Conservation (phyloP, 1,140 invertebrate species). For the Drosophila bipectinata region DNA sequence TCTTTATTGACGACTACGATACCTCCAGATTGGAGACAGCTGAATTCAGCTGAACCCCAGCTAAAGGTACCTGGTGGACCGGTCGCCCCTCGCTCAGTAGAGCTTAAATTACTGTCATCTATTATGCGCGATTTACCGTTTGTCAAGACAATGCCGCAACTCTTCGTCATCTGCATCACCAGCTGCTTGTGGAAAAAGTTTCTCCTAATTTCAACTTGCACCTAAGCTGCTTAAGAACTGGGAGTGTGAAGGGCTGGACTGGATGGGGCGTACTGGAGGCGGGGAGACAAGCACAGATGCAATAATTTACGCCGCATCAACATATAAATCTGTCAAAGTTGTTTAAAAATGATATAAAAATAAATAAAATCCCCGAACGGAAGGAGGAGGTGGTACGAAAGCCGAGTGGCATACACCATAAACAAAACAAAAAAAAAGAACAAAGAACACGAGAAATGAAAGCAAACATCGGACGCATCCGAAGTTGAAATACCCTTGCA, state of each 20-base stretch:
- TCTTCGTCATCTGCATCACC: constrained; percentile 16
- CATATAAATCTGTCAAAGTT: constrained; percentile 76
- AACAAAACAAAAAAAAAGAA: constrained; percentile 41
- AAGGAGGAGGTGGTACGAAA: constrained; percentile 17
- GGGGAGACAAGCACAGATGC: constrained; percentile 41
- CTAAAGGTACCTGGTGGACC: not conserved
- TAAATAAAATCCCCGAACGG: constrained; percentile 67
- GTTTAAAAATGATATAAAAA: constrained; percentile 75
- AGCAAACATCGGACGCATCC: too few relatives aligned
- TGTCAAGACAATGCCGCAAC: constrained; percentile 11
- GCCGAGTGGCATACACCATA: constrained; percentile 15
- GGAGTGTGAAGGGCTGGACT: too few relatives aligned
- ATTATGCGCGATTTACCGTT: constrained; percentile 56
- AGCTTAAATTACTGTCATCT: constrained; percentile 58
- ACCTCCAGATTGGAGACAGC: not conserved
- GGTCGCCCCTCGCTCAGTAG: not conserved
- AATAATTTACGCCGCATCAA: constrained; percentile 72
- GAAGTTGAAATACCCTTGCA: too few relatives aligned
- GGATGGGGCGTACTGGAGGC: not conserved
- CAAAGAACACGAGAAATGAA: not conserved
- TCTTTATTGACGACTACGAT: not conserved
- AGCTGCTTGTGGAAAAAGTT: constrained; percentile 29
- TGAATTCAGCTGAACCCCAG: not conserved
- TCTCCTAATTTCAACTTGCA: constrained; percentile 65
- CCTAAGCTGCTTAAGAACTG: constrained; percentile 13